Conservation (phyloP, 2,797 vertebrate species). For the Chaenodraco wilsoni region DNA sequence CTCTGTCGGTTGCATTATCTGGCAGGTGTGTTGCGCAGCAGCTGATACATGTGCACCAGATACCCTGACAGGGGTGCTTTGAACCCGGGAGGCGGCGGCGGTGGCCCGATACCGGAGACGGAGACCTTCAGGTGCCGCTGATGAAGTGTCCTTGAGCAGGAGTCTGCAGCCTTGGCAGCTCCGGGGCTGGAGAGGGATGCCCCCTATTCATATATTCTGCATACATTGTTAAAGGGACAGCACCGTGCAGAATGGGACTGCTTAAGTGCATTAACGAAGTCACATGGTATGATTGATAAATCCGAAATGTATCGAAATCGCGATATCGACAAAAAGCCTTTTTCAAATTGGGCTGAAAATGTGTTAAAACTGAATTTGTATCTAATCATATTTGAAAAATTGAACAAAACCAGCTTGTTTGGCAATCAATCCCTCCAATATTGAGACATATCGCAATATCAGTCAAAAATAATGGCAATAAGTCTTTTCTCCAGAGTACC, state of each 20-base stretch:
- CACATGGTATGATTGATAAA: too few relatives aligned
- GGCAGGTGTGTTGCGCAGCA: conserved; percentile 4
- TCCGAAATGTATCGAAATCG: too few relatives aligned
- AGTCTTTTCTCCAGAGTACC: too few relatives aligned
- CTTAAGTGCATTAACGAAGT: too few relatives aligned
- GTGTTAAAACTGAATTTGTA: too few relatives aligned
- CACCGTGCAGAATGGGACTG: background rate
- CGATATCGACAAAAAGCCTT: too few relatives aligned
- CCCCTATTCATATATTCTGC: background rate
- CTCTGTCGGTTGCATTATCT: conserved; percentile 23
- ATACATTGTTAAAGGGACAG: background rate
- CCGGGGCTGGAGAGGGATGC: background rate
- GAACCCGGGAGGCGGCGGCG: conserved; percentile 27
- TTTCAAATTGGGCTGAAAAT: background rate
- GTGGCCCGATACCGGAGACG: background rate
- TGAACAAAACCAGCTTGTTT: too few relatives aligned
- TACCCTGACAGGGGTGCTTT: conserved; percentile 1
- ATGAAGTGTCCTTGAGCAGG: conserved; percentile 40
- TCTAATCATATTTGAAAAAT: too few relatives aligned
- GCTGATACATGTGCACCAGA: background rate
- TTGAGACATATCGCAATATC: too few relatives aligned
- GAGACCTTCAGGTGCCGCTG: conserved; percentile 7
- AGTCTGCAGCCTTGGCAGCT: conserved; percentile 13
- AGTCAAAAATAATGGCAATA: too few relatives aligned
- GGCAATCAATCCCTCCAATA: too few relatives aligned